These are phyloP conservation scores for Microcebus jonahi DNA, from an alignment of 2,113 vertebrate species.

Conservation along the genomic window DNA sequence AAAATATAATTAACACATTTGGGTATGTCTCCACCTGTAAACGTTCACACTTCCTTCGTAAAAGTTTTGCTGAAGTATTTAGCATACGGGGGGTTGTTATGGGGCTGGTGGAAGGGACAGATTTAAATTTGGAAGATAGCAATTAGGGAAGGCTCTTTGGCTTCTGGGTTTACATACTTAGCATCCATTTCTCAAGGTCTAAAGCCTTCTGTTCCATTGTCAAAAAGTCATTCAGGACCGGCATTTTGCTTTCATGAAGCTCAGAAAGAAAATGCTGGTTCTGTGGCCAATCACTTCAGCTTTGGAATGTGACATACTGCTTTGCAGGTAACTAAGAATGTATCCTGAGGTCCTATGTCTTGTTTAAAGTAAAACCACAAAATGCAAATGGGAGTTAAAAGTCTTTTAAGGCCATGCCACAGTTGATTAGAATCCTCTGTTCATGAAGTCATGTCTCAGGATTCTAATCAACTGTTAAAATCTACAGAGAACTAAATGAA, in stretches of 20 bases:
- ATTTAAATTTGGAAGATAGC: neutral
- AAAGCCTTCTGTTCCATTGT: neutral
- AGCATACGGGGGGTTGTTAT: neutral
- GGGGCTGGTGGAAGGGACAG: neutral
- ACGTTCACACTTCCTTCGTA: neutral
- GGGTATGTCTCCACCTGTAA: neutral
- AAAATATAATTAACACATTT: neutral
- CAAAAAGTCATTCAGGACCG: neutral
- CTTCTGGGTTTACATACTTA: neutral
- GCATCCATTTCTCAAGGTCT: neutral
- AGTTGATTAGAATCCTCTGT: too few species aligned
- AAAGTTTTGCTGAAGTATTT: neutral
- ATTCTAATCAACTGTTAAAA: neutral
- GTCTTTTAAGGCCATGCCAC: neutral
- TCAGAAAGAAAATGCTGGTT: neutral
- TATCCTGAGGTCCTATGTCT: neutral
- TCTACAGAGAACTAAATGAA: neutral
- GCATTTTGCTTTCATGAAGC: neutral
- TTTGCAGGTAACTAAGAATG: neutral
- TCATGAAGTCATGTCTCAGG: too few species aligned
- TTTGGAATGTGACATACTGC: neutral
- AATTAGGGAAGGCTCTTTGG: neutral
- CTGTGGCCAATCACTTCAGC: neutral
- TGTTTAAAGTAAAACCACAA: neutral
- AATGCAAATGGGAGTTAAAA: neutral